Percentiles rank a stretch among this genome's conserved stretches.
These are phyloP conservation scores for Oophaga pumilio DNA, from an alignment of 2,113 vertebrate genomes.

Conservation along the genomic window DNA sequence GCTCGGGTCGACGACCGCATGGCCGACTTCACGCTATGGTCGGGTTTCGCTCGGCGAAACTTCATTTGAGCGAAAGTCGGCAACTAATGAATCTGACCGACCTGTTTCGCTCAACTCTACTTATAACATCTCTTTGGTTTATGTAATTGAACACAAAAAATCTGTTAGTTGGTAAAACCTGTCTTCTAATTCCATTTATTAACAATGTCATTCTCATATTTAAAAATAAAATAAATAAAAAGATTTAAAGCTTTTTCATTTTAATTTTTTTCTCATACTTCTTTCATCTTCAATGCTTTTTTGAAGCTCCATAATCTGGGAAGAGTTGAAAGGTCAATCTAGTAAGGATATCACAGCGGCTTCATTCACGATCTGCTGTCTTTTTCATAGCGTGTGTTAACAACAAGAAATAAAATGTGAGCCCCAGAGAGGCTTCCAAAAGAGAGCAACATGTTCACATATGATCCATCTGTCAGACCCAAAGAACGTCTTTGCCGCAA, in stretches of 20 bases:
- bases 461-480: slow-evolving; percentile 13
- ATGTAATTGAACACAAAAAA: too few relatives aligned
- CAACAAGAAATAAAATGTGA: neutral
- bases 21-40: too few relatives aligned
- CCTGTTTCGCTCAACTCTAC: too few relatives aligned
- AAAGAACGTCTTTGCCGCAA: neutral
- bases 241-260: neutral
- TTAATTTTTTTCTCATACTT: neutral
- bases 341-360: neutral
- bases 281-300: neutral
- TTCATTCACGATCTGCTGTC: neutral
- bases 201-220: too few relatives aligned
- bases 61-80: too few relatives aligned
- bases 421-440: neutral
- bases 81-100: too few relatives aligned
- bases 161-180: too few relatives aligned
- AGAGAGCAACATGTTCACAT: neutral
- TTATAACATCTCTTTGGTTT: too few relatives aligned
- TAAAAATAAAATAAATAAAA: too few relatives aligned
- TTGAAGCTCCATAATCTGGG: neutral
- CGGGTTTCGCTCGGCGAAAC: too few relatives aligned
- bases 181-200: too few relatives aligned
- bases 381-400: neutral
- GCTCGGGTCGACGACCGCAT: too few relatives aligned
- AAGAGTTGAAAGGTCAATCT: neutral